Conservation (phyloP, 2,113 vertebrate genomes). For the Tympanuchus pallidicinctus region DNA sequence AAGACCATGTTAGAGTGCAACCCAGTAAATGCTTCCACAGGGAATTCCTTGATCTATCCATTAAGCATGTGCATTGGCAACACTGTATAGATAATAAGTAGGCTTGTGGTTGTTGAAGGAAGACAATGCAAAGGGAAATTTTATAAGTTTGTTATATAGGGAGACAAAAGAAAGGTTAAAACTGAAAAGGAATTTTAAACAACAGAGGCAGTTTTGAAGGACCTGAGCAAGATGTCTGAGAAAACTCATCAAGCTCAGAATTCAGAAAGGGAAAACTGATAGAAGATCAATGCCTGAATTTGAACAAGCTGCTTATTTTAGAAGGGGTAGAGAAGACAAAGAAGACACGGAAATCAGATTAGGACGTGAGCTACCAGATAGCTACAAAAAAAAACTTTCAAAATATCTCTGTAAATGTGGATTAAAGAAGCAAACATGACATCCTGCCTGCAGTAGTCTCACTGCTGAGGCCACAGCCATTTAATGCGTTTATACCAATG, state of each 20-base stretch:
- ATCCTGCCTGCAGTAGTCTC: neutral
- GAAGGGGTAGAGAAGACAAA: neutral
- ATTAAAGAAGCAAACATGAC: neutral
- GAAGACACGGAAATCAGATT: neutral
- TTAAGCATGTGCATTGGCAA: neutral
- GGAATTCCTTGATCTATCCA: neutral
- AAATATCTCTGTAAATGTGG: neutral
- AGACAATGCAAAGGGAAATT: neutral
- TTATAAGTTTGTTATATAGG: neutral
- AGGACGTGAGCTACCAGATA: neutral
- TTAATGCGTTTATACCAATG: rapidly evolving
- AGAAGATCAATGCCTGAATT: neutral
- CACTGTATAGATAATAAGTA: neutral
- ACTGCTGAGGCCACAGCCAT: neutral
- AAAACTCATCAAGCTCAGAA: neutral
- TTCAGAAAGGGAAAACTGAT: neutral
- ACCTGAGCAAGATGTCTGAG: neutral
- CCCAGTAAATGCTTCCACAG: neutral
- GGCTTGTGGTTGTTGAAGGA: neutral
- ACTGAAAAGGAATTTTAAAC: neutral
- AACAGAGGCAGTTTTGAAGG: neutral
- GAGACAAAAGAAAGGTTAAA: neutral
- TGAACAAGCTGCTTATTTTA: neutral
- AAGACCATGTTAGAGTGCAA: neutral
- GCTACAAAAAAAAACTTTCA: neutral